phyloP scores from a whole-genome alignment of 2,888 invertebrate species.

The Colletes collaris region DNA sequence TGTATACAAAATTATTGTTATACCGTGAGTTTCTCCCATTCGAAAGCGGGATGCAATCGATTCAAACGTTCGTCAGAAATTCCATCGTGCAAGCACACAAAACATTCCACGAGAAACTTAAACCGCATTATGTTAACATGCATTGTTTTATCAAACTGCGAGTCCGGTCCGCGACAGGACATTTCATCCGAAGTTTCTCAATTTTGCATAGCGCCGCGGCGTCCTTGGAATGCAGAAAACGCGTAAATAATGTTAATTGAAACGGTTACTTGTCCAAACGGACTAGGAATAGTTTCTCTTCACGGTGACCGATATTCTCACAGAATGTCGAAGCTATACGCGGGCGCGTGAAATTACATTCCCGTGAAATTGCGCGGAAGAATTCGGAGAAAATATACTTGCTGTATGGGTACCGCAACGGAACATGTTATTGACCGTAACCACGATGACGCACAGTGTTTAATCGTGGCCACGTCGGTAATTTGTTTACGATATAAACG shows the following conservation, averaged over 20 bases:
- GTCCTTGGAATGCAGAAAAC: conserved; percentile 25
- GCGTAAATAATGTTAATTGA: conserved; percentile 60
- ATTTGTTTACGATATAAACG: conserved; percentile 49
- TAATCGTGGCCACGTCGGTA: conserved; percentile 59
- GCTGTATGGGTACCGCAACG: conserved; percentile 33
- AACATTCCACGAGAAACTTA: background rate
- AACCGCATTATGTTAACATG: background rate
- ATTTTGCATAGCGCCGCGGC: background rate
- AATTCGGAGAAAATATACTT: conserved; percentile 63
- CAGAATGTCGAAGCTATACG: conserved; percentile 44
- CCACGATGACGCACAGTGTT: conserved; percentile 53
- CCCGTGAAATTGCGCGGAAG: conserved; percentile 44
- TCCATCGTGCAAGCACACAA: background rate
- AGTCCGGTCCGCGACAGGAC: background rate
- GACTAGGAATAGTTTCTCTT: conserved; percentile 54
- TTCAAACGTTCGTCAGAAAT: background rate
- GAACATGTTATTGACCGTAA: conserved; percentile 59
- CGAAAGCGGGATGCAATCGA: too few species aligned
- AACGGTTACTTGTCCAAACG: conserved; percentile 36
- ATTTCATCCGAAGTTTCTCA: conserved; percentile 8
- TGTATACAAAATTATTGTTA: too few species aligned
- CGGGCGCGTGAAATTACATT: conserved; percentile 48
- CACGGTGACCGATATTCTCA: conserved; percentile 43
- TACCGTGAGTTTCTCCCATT: too few species aligned
- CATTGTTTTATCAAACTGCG: conserved; percentile 13